phyloP scores from a whole-genome alignment of 1,140 invertebrate species.

The Linepithema humile region DNA sequence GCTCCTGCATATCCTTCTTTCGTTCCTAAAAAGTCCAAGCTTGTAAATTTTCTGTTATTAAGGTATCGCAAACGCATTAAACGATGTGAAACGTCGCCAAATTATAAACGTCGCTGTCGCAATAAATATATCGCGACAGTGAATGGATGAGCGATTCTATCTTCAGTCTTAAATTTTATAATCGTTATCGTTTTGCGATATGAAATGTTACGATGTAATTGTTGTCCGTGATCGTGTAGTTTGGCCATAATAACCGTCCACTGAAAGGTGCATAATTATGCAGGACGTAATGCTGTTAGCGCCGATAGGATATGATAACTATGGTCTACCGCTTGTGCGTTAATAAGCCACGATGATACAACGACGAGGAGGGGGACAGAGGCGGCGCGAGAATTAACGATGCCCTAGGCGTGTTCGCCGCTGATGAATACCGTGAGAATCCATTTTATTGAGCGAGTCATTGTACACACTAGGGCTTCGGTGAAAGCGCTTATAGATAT shows the following conservation, averaged over 20 bases:
- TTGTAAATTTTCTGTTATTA: not conserved
- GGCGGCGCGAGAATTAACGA: not conserved
- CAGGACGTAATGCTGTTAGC: slow-evolving; percentile 43
- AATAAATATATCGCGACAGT: not conserved
- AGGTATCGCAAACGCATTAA: not conserved
- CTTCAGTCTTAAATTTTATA: not conserved
- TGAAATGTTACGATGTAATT: not conserved
- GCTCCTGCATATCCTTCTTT: not conserved
- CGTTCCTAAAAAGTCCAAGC: not conserved
- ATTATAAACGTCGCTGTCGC: no score
- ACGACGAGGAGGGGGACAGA: slow-evolving; percentile 22
- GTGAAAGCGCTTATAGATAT: slow-evolving; percentile 3
- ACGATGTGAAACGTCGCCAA: not conserved
- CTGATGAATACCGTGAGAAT: not conserved
- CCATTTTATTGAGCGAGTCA: not conserved
- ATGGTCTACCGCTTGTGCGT: slow-evolving; percentile 23
- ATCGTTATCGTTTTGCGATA: not conserved
- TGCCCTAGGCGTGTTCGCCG: slow-evolving; percentile 36
- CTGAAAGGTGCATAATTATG: slow-evolving; percentile 21
- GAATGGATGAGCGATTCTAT: not conserved
- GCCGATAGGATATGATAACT: slow-evolving; percentile 35
- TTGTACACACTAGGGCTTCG: not conserved
- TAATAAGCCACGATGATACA: slow-evolving; percentile 37
- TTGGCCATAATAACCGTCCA: slow-evolving; percentile 1
- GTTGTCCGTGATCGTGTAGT: not conserved